Evolutionary conservation across 2,113 vertebrate genomes (phyloP), one percentile per base, ranked within the genome.

Genomic region (Actinemys pallida): DNA sequence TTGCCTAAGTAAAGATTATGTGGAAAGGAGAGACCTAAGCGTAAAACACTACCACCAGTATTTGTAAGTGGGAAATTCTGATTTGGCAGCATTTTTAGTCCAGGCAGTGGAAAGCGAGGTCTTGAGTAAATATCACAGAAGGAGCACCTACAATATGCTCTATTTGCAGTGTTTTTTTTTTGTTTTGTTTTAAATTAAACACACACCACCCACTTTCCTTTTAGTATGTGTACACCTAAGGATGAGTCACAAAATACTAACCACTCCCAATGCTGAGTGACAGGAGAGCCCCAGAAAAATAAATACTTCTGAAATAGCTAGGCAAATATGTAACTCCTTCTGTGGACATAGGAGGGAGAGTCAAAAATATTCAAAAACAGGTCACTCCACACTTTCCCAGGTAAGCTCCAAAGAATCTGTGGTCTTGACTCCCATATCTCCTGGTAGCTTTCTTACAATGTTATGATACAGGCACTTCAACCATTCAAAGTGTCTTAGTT

Each of bases 81-180:
- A 45, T 78, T 25, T 78, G 24, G 39, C 24, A 76, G 19, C 24
- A 76, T 45, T 76, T 76, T 76, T 39, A 75, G 3, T 42, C 57
- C 4, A 83, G 45, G 81, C 2, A 50, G 16, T 5, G 87, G 57
- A 24, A 81, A 29, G 8, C 24, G 5, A 54, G 47, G 8, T 10
- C 35, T 84, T 84, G 24, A 90, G 16, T 17, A 89, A 10, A 89
- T 4, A 7, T 53, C 11, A 13, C 57, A 87, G 45, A 57, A 87
- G 85, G 83, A 27, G 62, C 5, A 29, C 0, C 10, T 75, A 47
- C 5, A 54, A 2, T 42, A 12, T 0, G 0, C 27, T 16, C 17
- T 39, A 9, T 52, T 75, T 65, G 65, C 1, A 83, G 9, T 45
- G 39, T 3, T 42, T 42, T 42, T 42, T 3, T 42, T 42, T 39